Evolutionary conservation across 2,113 vertebrate species (phyloP), one percentile per base, ranked within the genome.

Genomic region (Campylorhamphus procurvoides): DNA sequence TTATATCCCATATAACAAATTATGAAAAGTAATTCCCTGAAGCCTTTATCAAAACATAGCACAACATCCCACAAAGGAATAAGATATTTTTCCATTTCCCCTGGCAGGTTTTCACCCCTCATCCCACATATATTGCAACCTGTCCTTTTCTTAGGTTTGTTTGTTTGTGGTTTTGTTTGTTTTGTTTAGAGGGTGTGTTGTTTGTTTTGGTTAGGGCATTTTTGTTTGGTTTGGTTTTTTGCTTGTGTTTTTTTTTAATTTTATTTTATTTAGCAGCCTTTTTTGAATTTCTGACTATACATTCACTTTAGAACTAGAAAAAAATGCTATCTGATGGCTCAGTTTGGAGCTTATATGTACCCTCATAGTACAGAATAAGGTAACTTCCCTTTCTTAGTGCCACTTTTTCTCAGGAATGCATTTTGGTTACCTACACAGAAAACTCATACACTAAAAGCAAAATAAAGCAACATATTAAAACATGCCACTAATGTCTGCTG

Each of bases 21-120:
- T 60, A 56, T 92, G 77, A 94, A 94, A 92, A 87, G 89, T 50
- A 94, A 72, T 89, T 74, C 58, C 81, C 58, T 79, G 52, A 89
- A 87, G 76, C 82, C 49, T 94, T 91, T 87, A 72, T 72, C 69
- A 91, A 89, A 79, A n/a, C 68, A 73, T 55, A 94, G 73, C 44
- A 71, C 53, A 87, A n/a, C 44, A 72, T 52, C 28, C 31, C 94
- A 85, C 69, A 53, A 79, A 93, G 71, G 53, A 82, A 73, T 72
- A 93, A 87, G 58, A 52, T 25, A 84, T 82, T 72, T 91, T 53
- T 44, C 56, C 24, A 60, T 69, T 91, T 84, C 35, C 72, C 40
- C 18, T 68, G 39, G 9, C 37, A 89, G 64, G 47, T 3, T 27
- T 12, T 27, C 47, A 46, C 14, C 5, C 14, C 35, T 60, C 40